phyloP scores from a whole-genome alignment of 2,113 vertebrate species.

The Chaetodon auriga region DNA sequence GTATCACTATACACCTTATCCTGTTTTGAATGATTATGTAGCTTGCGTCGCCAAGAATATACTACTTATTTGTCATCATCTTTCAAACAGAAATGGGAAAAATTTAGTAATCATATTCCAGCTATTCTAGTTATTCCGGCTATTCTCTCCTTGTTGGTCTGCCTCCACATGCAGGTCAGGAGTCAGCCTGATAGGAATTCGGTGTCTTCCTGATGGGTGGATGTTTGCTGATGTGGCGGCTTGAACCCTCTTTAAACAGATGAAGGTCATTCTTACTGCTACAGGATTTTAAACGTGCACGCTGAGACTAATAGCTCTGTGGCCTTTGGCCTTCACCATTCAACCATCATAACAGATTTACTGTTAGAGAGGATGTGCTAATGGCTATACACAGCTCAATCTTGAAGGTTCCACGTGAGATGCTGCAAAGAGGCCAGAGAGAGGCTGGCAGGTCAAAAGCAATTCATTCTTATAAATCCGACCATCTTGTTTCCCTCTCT shows the following conservation, averaged over 20 bases:
- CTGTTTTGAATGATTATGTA: neutral
- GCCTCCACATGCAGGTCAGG: conserved; percentile 8
- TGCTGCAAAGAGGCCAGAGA: conserved; percentile 19
- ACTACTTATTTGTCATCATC: neutral
- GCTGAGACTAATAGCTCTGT: conserved; percentile 3
- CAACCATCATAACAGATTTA: neutral
- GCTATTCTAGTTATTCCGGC: no score
- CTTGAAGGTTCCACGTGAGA: conserved; percentile 19
- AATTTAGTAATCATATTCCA: neutral
- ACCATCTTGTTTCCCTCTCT: neutral
- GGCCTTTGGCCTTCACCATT: conserved; percentile 13
- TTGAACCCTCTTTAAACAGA: conserved; percentile 43
- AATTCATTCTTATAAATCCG: conserved; percentile 14
- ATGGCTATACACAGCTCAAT: conserved; percentile 20
- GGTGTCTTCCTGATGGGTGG: neutral
- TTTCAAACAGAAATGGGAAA: conserved; percentile 5
- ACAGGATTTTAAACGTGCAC: neutral
- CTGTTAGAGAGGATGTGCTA: conserved; percentile 13
- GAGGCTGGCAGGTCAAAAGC: conserved; percentile 25
- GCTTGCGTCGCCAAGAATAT: neutral
- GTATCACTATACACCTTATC: neutral
- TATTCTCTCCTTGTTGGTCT: neutral
- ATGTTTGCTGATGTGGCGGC: neutral
- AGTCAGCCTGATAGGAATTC: conserved; percentile 9
- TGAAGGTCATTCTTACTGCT: conserved; percentile 21